These are phyloP conservation scores for Turritopsis dohrnii DNA, from an alignment of 30 jellyfish, hydroid and myxozoan genomes.

Conservation along the genomic window DNA sequence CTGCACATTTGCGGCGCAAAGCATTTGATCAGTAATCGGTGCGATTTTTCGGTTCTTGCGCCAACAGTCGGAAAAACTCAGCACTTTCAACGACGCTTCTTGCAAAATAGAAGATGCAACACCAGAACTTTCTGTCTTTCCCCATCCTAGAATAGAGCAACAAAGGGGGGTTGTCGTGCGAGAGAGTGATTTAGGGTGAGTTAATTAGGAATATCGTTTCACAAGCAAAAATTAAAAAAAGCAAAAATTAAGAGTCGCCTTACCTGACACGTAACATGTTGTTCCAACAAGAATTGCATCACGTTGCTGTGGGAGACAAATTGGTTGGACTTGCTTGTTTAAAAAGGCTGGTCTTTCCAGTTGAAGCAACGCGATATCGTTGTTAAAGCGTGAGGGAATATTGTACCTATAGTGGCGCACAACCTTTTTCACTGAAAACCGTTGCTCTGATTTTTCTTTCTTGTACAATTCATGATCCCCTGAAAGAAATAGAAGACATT, in stretches of 20 bases:
- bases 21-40: slow-evolving; percentile 30
- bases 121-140: slow-evolving; percentile 41
- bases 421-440: neutral
- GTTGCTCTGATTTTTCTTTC: neutral
- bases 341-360: slow-evolving; percentile 7
- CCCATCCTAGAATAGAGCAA: slow-evolving; percentile 45
- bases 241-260: too few relatives aligned
- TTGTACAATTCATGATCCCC: neutral
- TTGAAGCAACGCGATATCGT: slow-evolving; percentile 9
- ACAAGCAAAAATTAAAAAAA: too few relatives aligned
- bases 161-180: neutral
- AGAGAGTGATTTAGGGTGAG: neutral
- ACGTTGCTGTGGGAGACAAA: neutral
- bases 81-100: slow-evolving; percentile 42
- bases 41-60: neutral
- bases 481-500: too few relatives aligned
- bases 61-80: slow-evolving; percentile 31
- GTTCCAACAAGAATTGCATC: neutral
- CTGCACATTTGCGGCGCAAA: slow-evolving; percentile 42
- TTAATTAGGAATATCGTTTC: too few relatives aligned
- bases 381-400: neutral
- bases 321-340: neutral
- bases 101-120: slow-evolving; percentile 25
- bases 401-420: neutral
- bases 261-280: slow-evolving; percentile 6